Evolutionary conservation across 2,113 vertebrate genomes (phyloP), one percentile per base, ranked within the genome.

Genomic region (Mionectes macconnelli): DNA sequence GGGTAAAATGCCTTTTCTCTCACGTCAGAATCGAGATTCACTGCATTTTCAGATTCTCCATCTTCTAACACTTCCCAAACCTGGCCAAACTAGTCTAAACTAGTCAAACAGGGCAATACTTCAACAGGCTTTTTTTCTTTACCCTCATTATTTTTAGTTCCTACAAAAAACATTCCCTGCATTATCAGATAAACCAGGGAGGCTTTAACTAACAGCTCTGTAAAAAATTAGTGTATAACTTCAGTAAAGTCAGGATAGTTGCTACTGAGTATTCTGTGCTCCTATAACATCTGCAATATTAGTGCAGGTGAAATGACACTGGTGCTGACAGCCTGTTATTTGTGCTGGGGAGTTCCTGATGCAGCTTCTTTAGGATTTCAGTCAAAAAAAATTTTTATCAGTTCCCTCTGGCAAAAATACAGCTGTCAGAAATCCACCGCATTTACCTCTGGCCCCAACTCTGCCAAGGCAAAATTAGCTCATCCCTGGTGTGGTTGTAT

Each of bases 51-150:
- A 92, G 39, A 67, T 82, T 69, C 42, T 86, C 60, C 2, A 31
- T 74, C 80, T 92, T 84, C 86, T 75, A 89, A n/a, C 4, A 2
- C 77, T 94, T 92, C 40, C 47, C 44, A 91, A 81, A 95, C 66
- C 84, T 78, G 68, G 70, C 49, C 60, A 70, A 84, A 95, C 96
- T 89, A 75, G 96, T 91, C 87, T 89, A 82, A 89, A 24, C 66
- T 59, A 91, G 75, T 91, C 80, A 73, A 68, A 89, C 73, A n/a
- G 52, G 80, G 93, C 73, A 94, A 89, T 50, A 89, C 77, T 94
- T 96, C 86, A 95, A 94, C 89, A 91, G 44, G 22, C 6, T 13
- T 90, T 79, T 92, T 92, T 84, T 60, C 50, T 56, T 94, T 84
- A 72, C 35, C 28, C 33, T 94, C n/a, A 68, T 94, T 89, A 81